phyloP scores from a whole-genome alignment of 1,140 invertebrate species.

The Adelges cooleyi region DNA sequence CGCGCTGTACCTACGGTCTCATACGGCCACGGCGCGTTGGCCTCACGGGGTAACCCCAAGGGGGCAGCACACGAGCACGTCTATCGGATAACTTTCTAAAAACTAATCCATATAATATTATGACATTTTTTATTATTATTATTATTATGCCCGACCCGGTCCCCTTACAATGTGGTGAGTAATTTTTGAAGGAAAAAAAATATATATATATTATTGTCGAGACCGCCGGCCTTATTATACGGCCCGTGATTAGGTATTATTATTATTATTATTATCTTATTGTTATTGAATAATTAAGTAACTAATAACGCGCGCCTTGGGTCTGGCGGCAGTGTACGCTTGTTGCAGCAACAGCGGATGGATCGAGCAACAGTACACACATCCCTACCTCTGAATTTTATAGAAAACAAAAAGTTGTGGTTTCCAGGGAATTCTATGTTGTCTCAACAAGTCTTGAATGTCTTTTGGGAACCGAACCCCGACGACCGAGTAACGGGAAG shows the following conservation, averaged over 20 bases:
- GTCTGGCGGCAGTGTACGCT: not conserved
- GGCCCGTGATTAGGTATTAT: constrained; percentile 15
- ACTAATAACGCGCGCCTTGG: not conserved
- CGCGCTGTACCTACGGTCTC: no score
- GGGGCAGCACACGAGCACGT: not conserved
- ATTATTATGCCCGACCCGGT: no score
- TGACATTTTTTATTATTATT: constrained; percentile 12
- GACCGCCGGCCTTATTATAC: not conserved
- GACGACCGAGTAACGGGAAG: no score
- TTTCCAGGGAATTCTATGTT: no score
- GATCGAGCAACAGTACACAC: no score
- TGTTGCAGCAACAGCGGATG: no score
- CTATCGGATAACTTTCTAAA: constrained; percentile 18
- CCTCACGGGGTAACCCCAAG: constrained; percentile 22
- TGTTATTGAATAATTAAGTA: constrained; percentile 26
- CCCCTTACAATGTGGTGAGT: not conserved
- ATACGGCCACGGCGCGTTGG: not conserved
- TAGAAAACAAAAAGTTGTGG: no score
- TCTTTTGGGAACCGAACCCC: no score
- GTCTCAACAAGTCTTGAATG: no score
- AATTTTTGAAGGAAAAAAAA: no score
- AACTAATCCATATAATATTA: constrained; percentile 24
- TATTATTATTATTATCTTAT: constrained; percentile 20
- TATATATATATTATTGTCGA: no score
- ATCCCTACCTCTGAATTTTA: no score